Conservation (phyloP, 2,797 vertebrate genomes). For the Tenualosa thibaudeaui region DNA sequence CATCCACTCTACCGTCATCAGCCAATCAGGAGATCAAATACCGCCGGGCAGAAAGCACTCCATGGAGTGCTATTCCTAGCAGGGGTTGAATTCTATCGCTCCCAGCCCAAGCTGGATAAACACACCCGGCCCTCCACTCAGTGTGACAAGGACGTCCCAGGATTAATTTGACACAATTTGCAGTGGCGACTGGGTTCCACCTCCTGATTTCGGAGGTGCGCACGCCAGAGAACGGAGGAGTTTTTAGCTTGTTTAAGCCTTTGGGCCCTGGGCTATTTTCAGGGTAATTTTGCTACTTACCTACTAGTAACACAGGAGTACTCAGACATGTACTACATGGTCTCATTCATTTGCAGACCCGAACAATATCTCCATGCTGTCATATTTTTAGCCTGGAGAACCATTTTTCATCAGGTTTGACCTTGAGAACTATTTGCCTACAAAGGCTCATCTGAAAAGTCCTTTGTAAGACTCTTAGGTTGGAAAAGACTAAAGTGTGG, state of each 20-base stretch:
- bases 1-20: conserved; percentile 7
- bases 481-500: not conserved
- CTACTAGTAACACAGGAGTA: not conserved
- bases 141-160: conserved; percentile 3
- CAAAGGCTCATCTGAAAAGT: conserved; percentile 4
- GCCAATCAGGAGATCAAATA: conserved; percentile 20
- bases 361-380: not conserved
- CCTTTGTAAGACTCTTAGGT: not conserved
- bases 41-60: conserved; percentile 10
- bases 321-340: not conserved
- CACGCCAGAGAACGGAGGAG: not conserved
- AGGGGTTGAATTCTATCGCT: conserved; percentile 22
- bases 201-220: not conserved
- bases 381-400: not conserved
- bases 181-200: not conserved
- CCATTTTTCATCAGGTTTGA: not conserved
- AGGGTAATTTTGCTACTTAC: no score
- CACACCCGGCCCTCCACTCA: not conserved
- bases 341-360: not conserved
- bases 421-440: not conserved
- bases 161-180: conserved; percentile 1
- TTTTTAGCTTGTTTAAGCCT: not conserved
- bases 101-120: not conserved
- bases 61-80: conserved; percentile 21
- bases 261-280: no score